phyloP scores from a whole-genome alignment of 2,888 invertebrate genomes.

The Pachliopta kotzebuea region DNA sequence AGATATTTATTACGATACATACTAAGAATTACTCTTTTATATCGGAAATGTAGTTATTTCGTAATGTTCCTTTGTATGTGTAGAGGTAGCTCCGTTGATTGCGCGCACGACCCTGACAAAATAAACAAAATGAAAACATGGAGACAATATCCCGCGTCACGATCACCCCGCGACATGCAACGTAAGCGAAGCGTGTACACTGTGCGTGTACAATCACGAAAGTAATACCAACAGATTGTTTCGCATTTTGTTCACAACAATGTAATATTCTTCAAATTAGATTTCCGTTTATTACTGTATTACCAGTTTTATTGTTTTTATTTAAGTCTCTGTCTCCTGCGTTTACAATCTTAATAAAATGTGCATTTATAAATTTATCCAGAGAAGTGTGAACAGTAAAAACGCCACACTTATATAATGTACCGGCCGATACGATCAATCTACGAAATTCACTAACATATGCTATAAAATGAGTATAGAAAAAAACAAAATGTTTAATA shows the following conservation, averaged over 20 bases:
- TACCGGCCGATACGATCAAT: not conserved
- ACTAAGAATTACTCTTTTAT: slow-evolving; percentile 59
- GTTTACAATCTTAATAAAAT: slow-evolving; percentile 53
- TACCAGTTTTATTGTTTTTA: slow-evolving; percentile 41
- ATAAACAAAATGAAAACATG: slow-evolving; percentile 35
- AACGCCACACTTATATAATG: slow-evolving; percentile 44
- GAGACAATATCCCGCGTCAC: slow-evolving; percentile 20
- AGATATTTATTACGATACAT: slow-evolving; percentile 69
- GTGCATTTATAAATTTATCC: slow-evolving; percentile 60
- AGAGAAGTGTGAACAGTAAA: slow-evolving; percentile 56
- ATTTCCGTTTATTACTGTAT: slow-evolving; percentile 36
- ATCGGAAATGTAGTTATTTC: slow-evolving; percentile 53
- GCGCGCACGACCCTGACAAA: slow-evolving; percentile 35
- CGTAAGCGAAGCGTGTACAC: slow-evolving; percentile 16
- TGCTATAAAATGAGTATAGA: not conserved
- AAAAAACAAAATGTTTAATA: not conserved
- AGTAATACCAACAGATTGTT: slow-evolving; percentile 35
- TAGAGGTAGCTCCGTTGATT: slow-evolving; percentile 42
- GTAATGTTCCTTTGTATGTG: slow-evolving; percentile 49
- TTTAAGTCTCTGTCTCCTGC: slow-evolving; percentile 53
- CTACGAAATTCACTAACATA: not conserved
- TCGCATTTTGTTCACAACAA: slow-evolving; percentile 30
- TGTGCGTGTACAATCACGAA: slow-evolving; percentile 29
- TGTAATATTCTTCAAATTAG: slow-evolving; percentile 29
- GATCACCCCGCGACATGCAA: slow-evolving; percentile 29